These are phyloP conservation scores for Eupelmus urozonus DNA, from an alignment of 2,888 invertebrate species.

Conservation along the genomic window DNA sequence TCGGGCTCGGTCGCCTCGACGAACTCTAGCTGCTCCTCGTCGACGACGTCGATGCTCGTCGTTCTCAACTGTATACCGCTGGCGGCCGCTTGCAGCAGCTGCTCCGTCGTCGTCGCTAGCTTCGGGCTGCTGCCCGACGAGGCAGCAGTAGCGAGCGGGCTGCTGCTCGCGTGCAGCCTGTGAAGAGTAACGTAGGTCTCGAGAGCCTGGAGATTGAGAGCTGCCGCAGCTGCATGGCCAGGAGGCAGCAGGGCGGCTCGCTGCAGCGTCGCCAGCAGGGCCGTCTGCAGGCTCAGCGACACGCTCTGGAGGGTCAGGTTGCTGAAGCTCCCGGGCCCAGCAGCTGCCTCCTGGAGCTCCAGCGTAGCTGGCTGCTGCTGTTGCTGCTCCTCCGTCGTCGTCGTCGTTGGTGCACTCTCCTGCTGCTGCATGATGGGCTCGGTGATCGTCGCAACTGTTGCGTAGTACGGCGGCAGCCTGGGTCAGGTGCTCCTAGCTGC, in stretches of 20 bases:
- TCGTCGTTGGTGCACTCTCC: conserved; percentile 20
- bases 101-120: conserved; percentile 65
- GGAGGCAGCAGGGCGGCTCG: conserved; percentile 90
- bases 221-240: conserved; percentile 90
- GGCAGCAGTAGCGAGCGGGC: conserved; percentile 76
- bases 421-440: conserved; percentile 31
- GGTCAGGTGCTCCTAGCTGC: conserved; percentile 45
- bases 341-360: conserved; percentile 66
- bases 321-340: too few relatives aligned
- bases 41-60: conserved; percentile 82
- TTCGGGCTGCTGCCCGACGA: conserved; percentile 25
- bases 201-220: conserved; percentile 89
- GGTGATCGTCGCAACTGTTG: not conserved
- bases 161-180: conserved; percentile 85
- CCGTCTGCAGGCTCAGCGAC: conserved; percentile 89
- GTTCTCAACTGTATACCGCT: not conserved
- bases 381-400: conserved; percentile 62
- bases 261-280: conserved; percentile 90
- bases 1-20: conserved; percentile 77
- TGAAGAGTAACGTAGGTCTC: conserved; percentile 92
- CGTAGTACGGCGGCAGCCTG: not conserved
- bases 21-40: conserved; percentile 74
- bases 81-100: conserved; percentile 2
- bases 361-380: conserved; percentile 54
- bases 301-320: conserved; percentile 82